Percentiles rank a stretch among this genome's conserved stretches.
Evolutionary conservation across 1,140 invertebrate species (phyloP).

Genomic region (Coenobita brevimanus): DNA sequence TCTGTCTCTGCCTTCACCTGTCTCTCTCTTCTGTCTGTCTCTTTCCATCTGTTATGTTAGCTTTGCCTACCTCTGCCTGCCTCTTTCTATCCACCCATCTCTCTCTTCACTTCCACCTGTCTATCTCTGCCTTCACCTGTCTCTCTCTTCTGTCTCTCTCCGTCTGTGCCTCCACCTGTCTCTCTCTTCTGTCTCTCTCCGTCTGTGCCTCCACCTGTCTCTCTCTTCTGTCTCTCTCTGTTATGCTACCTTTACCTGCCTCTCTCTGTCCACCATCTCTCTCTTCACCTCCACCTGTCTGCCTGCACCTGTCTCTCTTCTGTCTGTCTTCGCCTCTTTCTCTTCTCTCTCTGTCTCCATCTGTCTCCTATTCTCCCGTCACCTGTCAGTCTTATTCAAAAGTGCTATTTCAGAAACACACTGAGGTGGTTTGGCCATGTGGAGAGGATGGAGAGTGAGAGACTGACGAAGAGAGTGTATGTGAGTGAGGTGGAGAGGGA

Average conservation of each 20-base stretch:
- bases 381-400: too few relatives aligned
- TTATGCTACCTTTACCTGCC: background rate
- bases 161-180: background rate
- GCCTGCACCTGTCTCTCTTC: background rate
- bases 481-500: too few relatives aligned
- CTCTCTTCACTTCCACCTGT: background rate
- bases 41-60: too few relatives aligned
- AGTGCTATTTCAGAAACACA: too few relatives aligned
- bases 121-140: too few relatives aligned
- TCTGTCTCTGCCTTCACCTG: background rate
- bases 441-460: too few relatives aligned
- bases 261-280: background rate
- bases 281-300: background rate
- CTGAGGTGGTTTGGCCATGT: too few relatives aligned
- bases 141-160: background rate
- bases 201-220: background rate
- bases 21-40: constrained; percentile 13
- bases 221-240: background rate
- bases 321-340: background rate
- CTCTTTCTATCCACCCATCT: background rate
- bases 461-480: too few relatives aligned
- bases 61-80: too few relatives aligned
- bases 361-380: background rate
- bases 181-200: background rate
- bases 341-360: background rate